These are phyloP conservation scores for Anodontia alba DNA, from an alignment of 2,888 invertebrate species.

Conservation along the genomic window DNA sequence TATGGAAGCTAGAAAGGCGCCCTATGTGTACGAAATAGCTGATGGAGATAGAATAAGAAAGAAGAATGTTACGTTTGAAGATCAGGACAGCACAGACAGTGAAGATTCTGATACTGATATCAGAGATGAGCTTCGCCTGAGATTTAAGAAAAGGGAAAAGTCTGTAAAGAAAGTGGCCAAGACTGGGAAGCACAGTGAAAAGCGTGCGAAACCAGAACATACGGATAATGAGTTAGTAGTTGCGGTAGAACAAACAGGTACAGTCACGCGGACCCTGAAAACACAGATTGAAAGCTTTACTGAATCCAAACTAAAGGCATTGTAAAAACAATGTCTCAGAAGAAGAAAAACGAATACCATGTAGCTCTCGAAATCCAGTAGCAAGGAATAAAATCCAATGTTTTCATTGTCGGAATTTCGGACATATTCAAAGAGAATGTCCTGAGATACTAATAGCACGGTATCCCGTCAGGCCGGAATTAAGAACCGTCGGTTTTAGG, in stretches of 20 bases:
- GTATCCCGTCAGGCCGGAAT: background rate
- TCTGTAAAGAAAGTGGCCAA: background rate
- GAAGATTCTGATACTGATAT: background rate
- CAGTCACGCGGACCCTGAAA: background rate
- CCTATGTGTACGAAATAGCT: background rate
- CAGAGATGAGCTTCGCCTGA: background rate
- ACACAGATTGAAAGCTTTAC: background rate
- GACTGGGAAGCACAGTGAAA: background rate
- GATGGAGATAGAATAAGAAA: background rate
- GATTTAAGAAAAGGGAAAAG: conserved; percentile 1
- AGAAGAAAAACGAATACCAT: too few species aligned
- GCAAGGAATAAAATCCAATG: too few species aligned
- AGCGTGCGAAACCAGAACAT: background rate
- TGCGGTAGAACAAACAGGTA: background rate
- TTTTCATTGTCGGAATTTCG: background rate
- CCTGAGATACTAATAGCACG: background rate
- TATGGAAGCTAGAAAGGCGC: background rate
- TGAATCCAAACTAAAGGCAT: background rate
- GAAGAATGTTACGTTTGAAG: background rate
- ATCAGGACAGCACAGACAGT: background rate
- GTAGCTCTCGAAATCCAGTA: too few species aligned
- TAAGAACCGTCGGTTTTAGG: background rate
- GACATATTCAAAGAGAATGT: conserved; percentile 6
- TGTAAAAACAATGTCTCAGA: background rate
- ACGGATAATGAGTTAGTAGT: background rate